Percentiles rank a stretch among this genome's conserved stretches.
phyloP scores from a whole-genome alignment of 2,113 vertebrate species.

The Indicator maculatus region DNA sequence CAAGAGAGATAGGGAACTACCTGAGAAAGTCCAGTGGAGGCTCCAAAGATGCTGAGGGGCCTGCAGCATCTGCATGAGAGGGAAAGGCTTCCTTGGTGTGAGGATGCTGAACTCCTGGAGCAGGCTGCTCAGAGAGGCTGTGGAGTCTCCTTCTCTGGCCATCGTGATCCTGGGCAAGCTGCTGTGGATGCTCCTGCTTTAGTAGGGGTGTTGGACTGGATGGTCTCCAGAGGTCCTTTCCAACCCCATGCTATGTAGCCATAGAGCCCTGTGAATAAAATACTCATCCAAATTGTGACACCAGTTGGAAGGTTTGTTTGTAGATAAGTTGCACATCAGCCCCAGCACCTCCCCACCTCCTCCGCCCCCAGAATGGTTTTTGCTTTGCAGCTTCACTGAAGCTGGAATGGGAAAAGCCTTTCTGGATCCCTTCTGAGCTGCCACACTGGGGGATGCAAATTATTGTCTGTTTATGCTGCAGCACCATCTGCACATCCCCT shows the following conservation, averaged over 20 bases:
- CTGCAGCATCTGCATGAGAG: too few relatives aligned
- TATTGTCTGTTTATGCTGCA: not conserved
- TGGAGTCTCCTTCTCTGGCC: too few relatives aligned
- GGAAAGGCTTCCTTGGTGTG: too few relatives aligned
- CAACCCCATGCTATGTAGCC: not conserved
- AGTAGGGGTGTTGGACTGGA: too few relatives aligned
- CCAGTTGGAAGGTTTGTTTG: not conserved
- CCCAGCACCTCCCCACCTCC: rapidly evolving
- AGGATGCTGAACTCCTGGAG: not conserved
- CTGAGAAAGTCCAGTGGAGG: too few relatives aligned
- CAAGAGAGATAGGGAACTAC: too few relatives aligned
- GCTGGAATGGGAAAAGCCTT: not conserved
- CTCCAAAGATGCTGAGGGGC: too few relatives aligned
- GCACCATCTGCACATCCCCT: not conserved
- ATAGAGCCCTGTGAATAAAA: not conserved
- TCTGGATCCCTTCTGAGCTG: not conserved
- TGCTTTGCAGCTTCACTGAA: not conserved
- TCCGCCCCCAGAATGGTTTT: not conserved
- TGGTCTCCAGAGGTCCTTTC: not conserved
- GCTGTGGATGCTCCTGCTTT: too few relatives aligned
- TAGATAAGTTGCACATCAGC: rapidly evolving
- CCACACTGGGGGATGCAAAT: not conserved
- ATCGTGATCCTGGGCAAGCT: too few relatives aligned
- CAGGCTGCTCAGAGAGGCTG: not conserved
- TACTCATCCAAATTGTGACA: rapidly evolving